Evolutionary conservation across 2,888 invertebrate species (phyloP).

Genomic region (Lithosia quadra): DNA sequence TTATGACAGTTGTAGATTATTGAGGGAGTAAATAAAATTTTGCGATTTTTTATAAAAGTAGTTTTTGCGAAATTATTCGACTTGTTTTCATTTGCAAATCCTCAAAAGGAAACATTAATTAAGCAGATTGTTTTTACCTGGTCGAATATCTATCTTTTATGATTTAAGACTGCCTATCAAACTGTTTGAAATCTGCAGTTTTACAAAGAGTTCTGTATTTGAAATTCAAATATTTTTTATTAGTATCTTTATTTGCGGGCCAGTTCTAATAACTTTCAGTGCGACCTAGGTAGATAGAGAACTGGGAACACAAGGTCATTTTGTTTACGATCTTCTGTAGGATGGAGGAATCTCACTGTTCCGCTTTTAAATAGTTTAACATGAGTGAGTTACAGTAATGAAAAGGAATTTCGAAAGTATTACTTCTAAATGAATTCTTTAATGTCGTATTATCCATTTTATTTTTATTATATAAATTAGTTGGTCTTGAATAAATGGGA

Average conservation of each 20-base stretch:
- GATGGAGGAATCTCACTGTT: constrained; percentile 2
- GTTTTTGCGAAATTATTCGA: too few species aligned
- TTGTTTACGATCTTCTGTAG: constrained; percentile 1
- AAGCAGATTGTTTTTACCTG: too few species aligned
- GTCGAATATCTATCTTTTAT: too few species aligned
- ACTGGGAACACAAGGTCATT: constrained; percentile 1
- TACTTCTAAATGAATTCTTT: neutral
- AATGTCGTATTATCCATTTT: neutral
- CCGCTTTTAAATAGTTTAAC: neutral
- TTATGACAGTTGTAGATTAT: too few species aligned
- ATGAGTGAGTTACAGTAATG: neutral
- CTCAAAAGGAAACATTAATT: too few species aligned
- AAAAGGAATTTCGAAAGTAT: constrained; percentile 4
- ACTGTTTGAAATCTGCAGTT: too few species aligned
- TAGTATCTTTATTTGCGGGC: neutral
- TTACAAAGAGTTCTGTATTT: neutral
- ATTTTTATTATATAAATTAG: neutral
- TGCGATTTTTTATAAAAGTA: too few species aligned
- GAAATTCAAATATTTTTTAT: constrained; percentile 2
- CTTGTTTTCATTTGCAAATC: too few species aligned
- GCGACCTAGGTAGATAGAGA: neutral
- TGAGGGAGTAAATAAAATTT: too few species aligned
- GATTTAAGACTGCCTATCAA: too few species aligned
- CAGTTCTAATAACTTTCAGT: constrained; percentile 4
- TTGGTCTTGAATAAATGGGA: neutral